Evolutionary conservation across 2,797 vertebrate genomes (phyloP).

Genomic region (Phataginus tricuspis): DNA sequence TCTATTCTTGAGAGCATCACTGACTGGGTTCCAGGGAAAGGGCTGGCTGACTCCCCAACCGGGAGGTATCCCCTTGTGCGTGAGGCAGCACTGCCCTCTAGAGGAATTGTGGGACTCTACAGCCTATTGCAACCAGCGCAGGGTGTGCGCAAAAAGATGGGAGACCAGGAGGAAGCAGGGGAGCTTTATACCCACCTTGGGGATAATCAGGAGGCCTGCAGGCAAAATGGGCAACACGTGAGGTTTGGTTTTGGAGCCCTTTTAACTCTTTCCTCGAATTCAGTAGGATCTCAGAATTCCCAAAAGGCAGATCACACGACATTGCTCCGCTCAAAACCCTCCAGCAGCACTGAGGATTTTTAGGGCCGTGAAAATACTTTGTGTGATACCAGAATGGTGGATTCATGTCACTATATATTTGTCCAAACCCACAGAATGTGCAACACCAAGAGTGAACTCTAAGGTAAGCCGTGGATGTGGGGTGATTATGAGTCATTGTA

Average conservation of each 20-base stretch:
- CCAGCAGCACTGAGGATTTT: neutral
- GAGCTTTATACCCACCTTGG: neutral
- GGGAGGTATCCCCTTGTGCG: neutral
- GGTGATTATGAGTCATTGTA: neutral
- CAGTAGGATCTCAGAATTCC: neutral
- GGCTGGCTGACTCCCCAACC: rapidly evolving
- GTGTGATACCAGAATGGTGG: neutral
- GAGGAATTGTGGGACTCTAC: neutral
- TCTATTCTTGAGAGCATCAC: neutral
- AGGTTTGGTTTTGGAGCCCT: neutral
- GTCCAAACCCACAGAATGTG: neutral
- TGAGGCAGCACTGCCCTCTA: conserved; percentile 59
- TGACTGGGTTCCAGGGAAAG: neutral
- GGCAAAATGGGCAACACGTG: neutral
- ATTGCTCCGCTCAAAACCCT: neutral
- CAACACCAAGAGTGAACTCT: neutral
- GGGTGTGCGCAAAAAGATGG: rapidly evolving
- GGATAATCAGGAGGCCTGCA: neutral
- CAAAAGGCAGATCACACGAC: neutral
- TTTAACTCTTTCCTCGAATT: neutral
- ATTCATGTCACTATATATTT: neutral
- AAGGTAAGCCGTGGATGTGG: neutral
- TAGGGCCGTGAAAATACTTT: neutral
- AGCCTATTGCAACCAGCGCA: neutral
- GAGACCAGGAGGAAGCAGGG: rapidly evolving